Evolutionary conservation across 1,140 invertebrate genomes (phyloP).

Genomic region (Trichonephila inaurata): DNA sequence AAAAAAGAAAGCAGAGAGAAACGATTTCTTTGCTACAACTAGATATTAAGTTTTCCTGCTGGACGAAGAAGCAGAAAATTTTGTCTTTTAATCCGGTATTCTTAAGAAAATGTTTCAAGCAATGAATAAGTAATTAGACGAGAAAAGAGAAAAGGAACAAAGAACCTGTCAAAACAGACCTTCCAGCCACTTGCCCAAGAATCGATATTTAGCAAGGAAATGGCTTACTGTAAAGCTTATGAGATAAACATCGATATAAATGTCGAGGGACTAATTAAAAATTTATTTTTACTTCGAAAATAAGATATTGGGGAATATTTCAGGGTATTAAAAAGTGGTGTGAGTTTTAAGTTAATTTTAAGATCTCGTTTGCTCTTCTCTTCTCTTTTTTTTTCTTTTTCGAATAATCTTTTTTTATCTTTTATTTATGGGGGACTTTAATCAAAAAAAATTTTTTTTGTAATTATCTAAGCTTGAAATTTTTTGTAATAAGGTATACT

Average conservation of each 20-base stretch:
- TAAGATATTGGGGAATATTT: too few relatives aligned
- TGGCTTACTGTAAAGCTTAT: neutral
- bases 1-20: neutral
- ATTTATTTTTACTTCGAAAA: neutral
- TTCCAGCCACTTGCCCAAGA: neutral
- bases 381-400: too few relatives aligned
- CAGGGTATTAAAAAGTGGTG: too few relatives aligned
- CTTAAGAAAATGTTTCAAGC: conserved; percentile 24
- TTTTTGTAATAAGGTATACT: too few relatives aligned
- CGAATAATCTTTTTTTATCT: too few relatives aligned
- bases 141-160: neutral
- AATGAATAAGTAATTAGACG: conserved; percentile 37
- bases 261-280: conserved; percentile 32
- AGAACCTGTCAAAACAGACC: conserved; percentile 9
- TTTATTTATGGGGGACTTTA: too few relatives aligned
- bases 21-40: neutral
- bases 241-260: conserved; percentile 28
- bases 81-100: neutral
- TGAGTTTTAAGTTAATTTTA: too few relatives aligned
- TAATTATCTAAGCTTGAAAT: too few relatives aligned
- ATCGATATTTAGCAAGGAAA: conserved; percentile 8
- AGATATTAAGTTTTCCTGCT: neutral
- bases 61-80: neutral
- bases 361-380: too few relatives aligned
- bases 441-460: too few relatives aligned